Evolutionary conservation across 1,140 invertebrate species (phyloP), one percentile per base, ranked within the genome.

Genomic region (Bombus consobrinus): DNA sequence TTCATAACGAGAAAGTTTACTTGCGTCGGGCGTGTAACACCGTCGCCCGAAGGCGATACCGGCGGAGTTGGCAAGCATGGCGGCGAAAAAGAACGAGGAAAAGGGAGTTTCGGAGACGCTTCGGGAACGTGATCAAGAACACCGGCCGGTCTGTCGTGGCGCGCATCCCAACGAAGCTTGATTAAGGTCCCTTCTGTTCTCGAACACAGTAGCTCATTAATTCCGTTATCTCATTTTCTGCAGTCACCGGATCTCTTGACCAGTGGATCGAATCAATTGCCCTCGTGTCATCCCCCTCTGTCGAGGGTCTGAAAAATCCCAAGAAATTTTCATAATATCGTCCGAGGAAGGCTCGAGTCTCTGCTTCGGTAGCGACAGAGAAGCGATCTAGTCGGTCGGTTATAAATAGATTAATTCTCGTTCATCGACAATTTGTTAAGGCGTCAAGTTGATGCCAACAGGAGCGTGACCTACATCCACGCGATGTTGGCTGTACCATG

Each of bases 381-480:
- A 47, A 59, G 32, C 32, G 18, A 32, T 66, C 34, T 78, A 57
- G 43, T 6, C 10, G 79, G 34, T 62, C 39, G n/a, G n/a, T n/a
- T 88, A 80, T 83, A 86, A 89, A 86, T 89, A 88, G 74, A 86
- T 79, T 66, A 37, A 89, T 88, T 82, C 79, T 69, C 86, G 57
- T 82, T 64, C 79, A 86, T 88, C 77, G 79, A 75, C 64, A 47
- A 77, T 69, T 74, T 37, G 68, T 62, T 59, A 32, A 39, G 64
- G 47, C 82, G 34, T 34, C 57, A 34, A 39, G 59, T 37, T 62
- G 78, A 75, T 86, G 88, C 88, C 88, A 86, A 89, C 53, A 74
- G 77, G 73, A 81, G 39, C 78, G 62, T 75, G 87, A 89, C 88
- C 88, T 75, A 88, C 68, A 89, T 89, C n/a, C 64, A 3, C 41